Conservation (phyloP, 2,888 invertebrate species). For the Byasa hedistus region DNA sequence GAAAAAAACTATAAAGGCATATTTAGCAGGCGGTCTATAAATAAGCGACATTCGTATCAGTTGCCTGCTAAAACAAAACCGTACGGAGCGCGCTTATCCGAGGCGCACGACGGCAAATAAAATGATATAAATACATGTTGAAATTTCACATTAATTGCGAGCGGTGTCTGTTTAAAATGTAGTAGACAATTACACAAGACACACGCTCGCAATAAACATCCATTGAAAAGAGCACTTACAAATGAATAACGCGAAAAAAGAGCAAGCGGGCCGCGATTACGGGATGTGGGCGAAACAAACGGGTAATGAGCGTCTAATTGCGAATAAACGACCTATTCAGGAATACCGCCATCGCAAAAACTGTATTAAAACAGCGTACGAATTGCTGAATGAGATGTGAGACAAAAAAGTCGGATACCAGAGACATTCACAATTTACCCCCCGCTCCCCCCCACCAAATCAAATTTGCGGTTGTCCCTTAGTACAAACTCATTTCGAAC, state of each 20-base stretch:
- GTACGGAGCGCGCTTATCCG: slow-evolving; percentile 10
- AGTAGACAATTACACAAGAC: slow-evolving; percentile 22
- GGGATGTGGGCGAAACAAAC: slow-evolving; percentile 55
- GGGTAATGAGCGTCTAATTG: slow-evolving; percentile 66
- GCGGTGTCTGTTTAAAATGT: slow-evolving; percentile 29
- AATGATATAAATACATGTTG: slow-evolving; percentile 21
- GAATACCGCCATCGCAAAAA: slow-evolving; percentile 56
- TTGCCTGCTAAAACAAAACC: slow-evolving; percentile 16
- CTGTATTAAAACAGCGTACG: slow-evolving; percentile 38
- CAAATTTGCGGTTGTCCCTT: slow-evolving; percentile 17
- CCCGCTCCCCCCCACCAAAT: not conserved
- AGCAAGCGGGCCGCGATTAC: slow-evolving; percentile 50
- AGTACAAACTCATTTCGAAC: slow-evolving; percentile 21
- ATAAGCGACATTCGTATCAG: slow-evolving; percentile 28
- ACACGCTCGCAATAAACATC: slow-evolving; percentile 42
- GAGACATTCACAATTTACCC: slow-evolving; percentile 26
- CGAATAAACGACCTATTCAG: slow-evolving; percentile 65
- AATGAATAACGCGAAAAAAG: slow-evolving; percentile 52
- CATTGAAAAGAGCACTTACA: slow-evolving; percentile 49
- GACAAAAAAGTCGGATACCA: slow-evolving; percentile 31
- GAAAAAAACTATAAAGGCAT: slow-evolving; percentile 6
- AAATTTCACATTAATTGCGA: slow-evolving; percentile 19
- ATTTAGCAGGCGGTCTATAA: slow-evolving; percentile 21
- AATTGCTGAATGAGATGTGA: slow-evolving; percentile 37
- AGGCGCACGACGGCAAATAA: slow-evolving; percentile 17